Evolutionary conservation across 2,797 vertebrate species (phyloP), one percentile per base, ranked within the genome.

Genomic region (Enteromius trimaculatus): DNA sequence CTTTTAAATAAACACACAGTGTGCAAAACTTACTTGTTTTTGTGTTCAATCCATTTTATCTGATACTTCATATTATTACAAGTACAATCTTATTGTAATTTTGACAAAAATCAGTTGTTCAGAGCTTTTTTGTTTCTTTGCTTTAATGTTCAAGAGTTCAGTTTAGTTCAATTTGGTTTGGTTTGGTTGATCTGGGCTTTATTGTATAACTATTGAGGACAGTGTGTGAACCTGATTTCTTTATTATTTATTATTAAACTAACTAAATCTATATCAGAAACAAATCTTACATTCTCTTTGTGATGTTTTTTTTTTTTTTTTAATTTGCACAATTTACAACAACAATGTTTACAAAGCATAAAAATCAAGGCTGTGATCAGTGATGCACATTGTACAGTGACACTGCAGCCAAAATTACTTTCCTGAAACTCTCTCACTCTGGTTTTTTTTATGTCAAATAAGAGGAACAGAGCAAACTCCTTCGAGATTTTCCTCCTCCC

Each of bases 391-490:
- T 75, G 21, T 55, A 37, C 6, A 2, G 2, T 72, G 31, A 55
- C 6, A 37, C 3, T 58, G 13, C n/a, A 60, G 72, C 2, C 1
- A 7, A 58, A 39, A 58, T 58, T 0, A 39, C n/a, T 76, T 55
- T 58, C 10, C 62, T 39, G 65, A 68, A 68, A 68, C 31, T 37
- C 1, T 76, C 21, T 39, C 51, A 37, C 49, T 55, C 49, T 72
- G 8, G 9, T 16, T 62, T 80, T 65, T 80, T 65, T 75, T 51
- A 5, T 34, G 19, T 58, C n/a, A 17, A 66, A 70, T 65, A 19
- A 77, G 58, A 81, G 31, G 17, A 66, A 51, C 31, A 80, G 29
- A 55, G n/a, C 74, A 2, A 53, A 69, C 23, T 62, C 53, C 68
- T 60, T 80, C 9, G 29, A 81, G 68, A 82, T 51, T 53, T 39